Evolutionary conservation across 2,888 invertebrate species (phyloP).

Genomic region (Callimorpha dominula): DNA sequence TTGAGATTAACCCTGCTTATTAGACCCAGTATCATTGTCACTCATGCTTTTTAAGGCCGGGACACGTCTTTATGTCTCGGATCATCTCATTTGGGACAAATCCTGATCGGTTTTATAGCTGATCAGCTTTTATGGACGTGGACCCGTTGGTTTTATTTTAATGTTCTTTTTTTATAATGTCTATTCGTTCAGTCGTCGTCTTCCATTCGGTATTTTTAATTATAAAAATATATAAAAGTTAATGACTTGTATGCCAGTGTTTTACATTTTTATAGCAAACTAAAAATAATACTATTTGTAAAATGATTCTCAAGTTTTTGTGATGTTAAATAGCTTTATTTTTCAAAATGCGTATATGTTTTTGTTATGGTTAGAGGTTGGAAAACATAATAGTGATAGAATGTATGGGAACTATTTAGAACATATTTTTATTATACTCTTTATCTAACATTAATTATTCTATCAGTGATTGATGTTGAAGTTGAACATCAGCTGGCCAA

Average conservation of each 20-base stretch:
- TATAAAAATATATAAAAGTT: neutral
- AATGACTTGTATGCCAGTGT: slow-evolving; percentile 7
- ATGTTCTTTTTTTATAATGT: slow-evolving; percentile 7
- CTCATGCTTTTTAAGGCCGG: slow-evolving; percentile 12
- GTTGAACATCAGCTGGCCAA: too few species aligned
- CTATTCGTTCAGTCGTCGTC: neutral
- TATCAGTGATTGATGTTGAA: too few species aligned
- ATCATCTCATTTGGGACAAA: slow-evolving; percentile 16
- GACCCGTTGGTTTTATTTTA: slow-evolving; percentile 13
- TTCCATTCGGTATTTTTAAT: neutral
- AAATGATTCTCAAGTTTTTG: neutral
- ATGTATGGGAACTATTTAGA: too few species aligned
- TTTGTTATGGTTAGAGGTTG: too few species aligned
- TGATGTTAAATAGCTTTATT: too few species aligned
- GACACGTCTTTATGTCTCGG: slow-evolving; percentile 14
- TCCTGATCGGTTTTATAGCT: slow-evolving; percentile 20
- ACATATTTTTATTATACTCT: too few species aligned
- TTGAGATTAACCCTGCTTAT: slow-evolving; percentile 12
- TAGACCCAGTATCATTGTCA: slow-evolving; percentile 16
- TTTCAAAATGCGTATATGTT: too few species aligned
- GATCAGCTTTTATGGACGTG: slow-evolving; percentile 11
- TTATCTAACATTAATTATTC: too few species aligned
- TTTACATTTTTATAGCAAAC: neutral
- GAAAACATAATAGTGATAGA: too few species aligned
- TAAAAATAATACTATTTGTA: neutral